Base-by-base conservation (phyloP, 2,113 vertebrate genomes). In the Muscicapa adusta region DNA sequence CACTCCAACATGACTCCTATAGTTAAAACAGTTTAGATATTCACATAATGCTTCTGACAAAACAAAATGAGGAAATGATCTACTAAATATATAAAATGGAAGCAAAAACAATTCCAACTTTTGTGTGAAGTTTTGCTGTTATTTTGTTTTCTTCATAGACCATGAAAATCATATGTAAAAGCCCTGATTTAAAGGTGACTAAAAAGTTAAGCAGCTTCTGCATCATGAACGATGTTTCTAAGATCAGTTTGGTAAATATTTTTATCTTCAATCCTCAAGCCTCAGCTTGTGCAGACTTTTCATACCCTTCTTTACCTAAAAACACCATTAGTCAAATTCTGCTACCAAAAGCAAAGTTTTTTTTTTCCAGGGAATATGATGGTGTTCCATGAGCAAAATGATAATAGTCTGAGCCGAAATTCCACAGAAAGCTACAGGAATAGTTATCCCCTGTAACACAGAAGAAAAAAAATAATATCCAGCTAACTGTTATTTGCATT, bases 401-500 rank as follows among this genome's bases (percentile, higher is more conserved):
- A 3, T 42, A 61, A 50, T 5, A 25, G 38, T 70, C 38, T 17
- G 18, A 81, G 24, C 1, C 60, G 85, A 81, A 33, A 72, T 51
- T 10, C 6, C 6, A 57, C 23, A 18, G 15, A 68, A 43, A 31
- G 5, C 12, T 45, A 9, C 20, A 61, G 12, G 28, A 83, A 60
- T 11, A 51, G 5, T 38, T 38, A 19, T 18, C 12, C 11, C 66
- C 72, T 57, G 7, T 25, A 72, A 40, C 8, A 50, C 3, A 36
- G 11, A 3, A 45, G 42, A 6, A 40, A 66, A 81, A 22, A 5
- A 4, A 28, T 18, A 11, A 4, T 4, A 43, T 36, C 5, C 22
- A 2, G 4, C 4, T n/a, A 42, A 13, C 0, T 0, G 3, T 47
- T 58, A 18, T 71, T 70, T 58, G 16, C 4, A 9, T 62, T 70